A percentile compares a stretch with the other conserved stretches of the same genome.
These are phyloP conservation scores for Balaeniceps rex DNA, from an alignment of 2,113 vertebrate genomes.

Conservation along the genomic window DNA sequence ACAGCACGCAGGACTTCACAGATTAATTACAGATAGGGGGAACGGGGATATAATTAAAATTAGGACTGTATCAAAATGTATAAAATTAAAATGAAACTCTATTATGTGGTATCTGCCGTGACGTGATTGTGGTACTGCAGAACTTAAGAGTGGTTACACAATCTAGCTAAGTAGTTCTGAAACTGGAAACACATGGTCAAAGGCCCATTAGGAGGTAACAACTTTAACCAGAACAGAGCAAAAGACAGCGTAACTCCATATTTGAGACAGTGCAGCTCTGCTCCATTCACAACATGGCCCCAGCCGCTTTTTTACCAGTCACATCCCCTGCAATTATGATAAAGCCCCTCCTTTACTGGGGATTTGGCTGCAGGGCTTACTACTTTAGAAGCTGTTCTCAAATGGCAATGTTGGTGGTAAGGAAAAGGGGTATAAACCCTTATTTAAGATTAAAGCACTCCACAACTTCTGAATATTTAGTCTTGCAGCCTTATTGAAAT, in stretches of 20 bases:
- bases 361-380: background rate
- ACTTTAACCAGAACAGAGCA: background rate
- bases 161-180: background rate
- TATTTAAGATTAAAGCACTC: background rate
- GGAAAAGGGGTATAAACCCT: background rate
- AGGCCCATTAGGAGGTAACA: background rate
- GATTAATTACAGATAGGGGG: background rate
- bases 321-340: background rate
- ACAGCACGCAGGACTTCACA: background rate
- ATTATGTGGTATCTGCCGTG: background rate
- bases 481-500: background rate
- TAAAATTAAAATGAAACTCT: background rate
- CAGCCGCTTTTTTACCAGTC: background rate
- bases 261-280: background rate
- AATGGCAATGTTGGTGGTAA: background rate
- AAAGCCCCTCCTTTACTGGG: background rate
- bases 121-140: accelerated
- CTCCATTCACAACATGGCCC: background rate
- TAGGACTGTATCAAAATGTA: background rate
- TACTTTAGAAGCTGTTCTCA: background rate
- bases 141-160: background rate
- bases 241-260: background rate
- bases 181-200: background rate
- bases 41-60: background rate
- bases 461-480: background rate